Evolutionary conservation across 2,888 invertebrate genomes (phyloP), one percentile per base, ranked within the genome.

Genomic region (Epiblema foenella): DNA sequence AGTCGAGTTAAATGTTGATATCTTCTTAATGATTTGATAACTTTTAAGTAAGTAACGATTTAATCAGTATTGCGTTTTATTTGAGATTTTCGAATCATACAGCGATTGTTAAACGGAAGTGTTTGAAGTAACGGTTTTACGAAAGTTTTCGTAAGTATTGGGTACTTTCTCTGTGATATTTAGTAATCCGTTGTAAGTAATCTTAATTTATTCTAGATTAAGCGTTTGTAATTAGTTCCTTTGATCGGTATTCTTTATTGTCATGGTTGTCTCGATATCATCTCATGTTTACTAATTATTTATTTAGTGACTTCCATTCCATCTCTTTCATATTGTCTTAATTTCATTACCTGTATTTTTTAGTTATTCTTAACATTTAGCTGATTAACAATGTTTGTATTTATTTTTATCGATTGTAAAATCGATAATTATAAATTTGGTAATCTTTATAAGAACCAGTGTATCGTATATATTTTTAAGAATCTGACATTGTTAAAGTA

Each of bases 91-190:
- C 1, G 18, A n/a, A 46, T 54, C 15, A 12, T 57, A 57, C 51
- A 62, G 39, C 46, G 49, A 70, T 70, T 54, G 73, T 76, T 80
- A 78, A 82, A 83, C 84, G 84, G 77, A 86, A 85, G 83, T 87
- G 83, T 84, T 89, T 88, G 90, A 91, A 90, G 90, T 89, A 85
- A 89, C 89, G 85, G 86, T 83, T 83, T n/a, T n/a, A n/a, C n/a
- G n/a, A n/a, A n/a, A n/a, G n/a, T n/a, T n/a, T n/a, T 84, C 88
- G 89, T 91, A 92, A 91, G 90, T 89, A 89, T 89, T 93, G 93
- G 93, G 93, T 93, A 93, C 89, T 89, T 88, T 87, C 89, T 90
- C 93, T 93, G 93, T 93, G 93, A 93, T 93, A 93, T 93, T 91
- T 89, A 92, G 91, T 91, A 91, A 91, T 91, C 88, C 89, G 81